Base-by-base conservation (phyloP, 92 coral and sea anemone genomes). In the Parazoanthus swiftii region DNA sequence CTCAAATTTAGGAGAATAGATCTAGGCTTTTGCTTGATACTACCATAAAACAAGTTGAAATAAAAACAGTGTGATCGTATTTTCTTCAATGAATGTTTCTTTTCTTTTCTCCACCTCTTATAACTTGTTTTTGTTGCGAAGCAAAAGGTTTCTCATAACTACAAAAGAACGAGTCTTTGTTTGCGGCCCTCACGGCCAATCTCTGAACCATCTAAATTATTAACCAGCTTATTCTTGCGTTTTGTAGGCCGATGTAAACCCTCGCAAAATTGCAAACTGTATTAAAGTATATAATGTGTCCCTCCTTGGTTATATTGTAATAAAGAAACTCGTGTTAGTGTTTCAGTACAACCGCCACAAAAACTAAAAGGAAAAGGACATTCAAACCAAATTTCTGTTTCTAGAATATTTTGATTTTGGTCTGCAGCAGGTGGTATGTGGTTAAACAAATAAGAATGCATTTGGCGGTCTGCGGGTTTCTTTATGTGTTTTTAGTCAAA, bases 391-490 rank as follows among this genome's bases (percentile, higher is more conserved):
- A 0, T 63, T 0, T 63, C 70, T 18, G 2, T 18, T 63, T 63
- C 25, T 63, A 7, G 7, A 18, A 21, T 63, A 63, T 63, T 63
- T 63, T 63, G 70, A 63, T 4, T 63, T 63, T 63, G 18, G n/a
- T 63, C 70, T 7, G n/a, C 25, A 63, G 25, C 70, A 63, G 70
- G 70, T 63, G 70, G 70, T 63, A 20, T 1, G 26, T 63, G n/a
- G 70, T 18, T 63, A 63, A 54, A 54, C 18, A 54, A 54, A 54
- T 11, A 54, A 54, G 9, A 54, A 20, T 54, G 59, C 59, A 54
- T 18, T 54, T 48, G 51, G 51, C 59, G 59, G 20, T 54, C 70
- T 18, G 54, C 54, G 80, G 80, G 51, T 76, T 76, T 76, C 80
- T 76, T 44, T 39, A 15, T 74, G 48, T 74, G 29, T 37, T 74